Percentiles rank a stretch among this genome's conserved stretches.
Evolutionary conservation across 2,888 invertebrate genomes (phyloP).

Genomic region (Dicyrtomina minuta): DNA sequence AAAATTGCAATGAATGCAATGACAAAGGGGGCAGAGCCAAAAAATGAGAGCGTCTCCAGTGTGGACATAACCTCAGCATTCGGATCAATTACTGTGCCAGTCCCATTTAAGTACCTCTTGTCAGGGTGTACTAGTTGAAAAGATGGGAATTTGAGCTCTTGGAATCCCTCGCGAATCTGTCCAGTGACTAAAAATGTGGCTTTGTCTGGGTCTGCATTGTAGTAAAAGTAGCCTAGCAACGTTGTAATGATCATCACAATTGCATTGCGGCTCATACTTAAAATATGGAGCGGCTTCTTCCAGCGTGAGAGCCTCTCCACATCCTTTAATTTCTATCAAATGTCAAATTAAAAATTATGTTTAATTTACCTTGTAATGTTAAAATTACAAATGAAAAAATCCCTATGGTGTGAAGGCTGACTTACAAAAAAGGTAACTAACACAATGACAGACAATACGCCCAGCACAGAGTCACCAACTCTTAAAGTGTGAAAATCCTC

Average conservation of each 20-base stretch:
- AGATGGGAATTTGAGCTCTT: constrained; percentile 68
- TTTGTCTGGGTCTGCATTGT: constrained; percentile 44
- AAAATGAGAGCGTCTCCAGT: constrained; percentile 37
- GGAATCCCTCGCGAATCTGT: constrained; percentile 64
- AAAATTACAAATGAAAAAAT: not conserved
- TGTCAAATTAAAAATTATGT: constrained; percentile 38
- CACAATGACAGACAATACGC: constrained; percentile 69
- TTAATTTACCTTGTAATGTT: too few species aligned
- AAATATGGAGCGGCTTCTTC: constrained; percentile 69
- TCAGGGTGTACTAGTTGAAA: too few species aligned
- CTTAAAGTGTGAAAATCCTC: constrained; percentile 38
- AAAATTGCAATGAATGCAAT: constrained; percentile 87
- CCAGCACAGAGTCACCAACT: constrained; percentile 40
- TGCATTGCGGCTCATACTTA: constrained; percentile 77
- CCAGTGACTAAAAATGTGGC: constrained; percentile 69
- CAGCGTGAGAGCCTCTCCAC: constrained; percentile 59
- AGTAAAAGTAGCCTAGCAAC: constrained; percentile 62
- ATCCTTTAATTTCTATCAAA: constrained; percentile 66
- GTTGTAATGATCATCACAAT: constrained; percentile 70
- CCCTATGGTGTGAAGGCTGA: not conserved
- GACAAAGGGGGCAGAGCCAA: constrained; percentile 81
- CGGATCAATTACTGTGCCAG: constrained; percentile 47
- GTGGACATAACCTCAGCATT: constrained; percentile 22
- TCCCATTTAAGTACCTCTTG: constrained; percentile 61
- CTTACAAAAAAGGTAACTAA: constrained; percentile 61